Conservation (phyloP, 2,888 invertebrate species). For the Taenaris catops region DNA sequence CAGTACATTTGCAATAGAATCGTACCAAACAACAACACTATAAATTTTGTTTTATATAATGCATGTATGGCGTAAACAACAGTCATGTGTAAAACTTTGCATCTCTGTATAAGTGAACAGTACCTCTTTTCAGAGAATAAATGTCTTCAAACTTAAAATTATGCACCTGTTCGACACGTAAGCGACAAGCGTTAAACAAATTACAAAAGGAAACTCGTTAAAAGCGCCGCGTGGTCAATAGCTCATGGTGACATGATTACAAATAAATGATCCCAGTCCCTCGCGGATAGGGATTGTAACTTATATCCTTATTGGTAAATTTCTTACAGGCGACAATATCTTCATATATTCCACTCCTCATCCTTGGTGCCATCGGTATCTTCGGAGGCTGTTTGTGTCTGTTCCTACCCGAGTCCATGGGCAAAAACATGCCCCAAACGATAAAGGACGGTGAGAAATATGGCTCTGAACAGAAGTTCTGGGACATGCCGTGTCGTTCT, state of each 20-base stretch:
- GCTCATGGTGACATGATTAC: slow-evolving; percentile 42
- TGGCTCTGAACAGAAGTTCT: slow-evolving; percentile 88
- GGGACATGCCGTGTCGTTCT: slow-evolving; percentile 89
- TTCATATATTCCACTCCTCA: slow-evolving; percentile 85
- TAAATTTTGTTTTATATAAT: too few relatives aligned
- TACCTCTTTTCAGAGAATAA: too few relatives aligned
- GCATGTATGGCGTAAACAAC: too few relatives aligned
- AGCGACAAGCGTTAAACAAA: slow-evolving; percentile 27
- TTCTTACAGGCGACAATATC: slow-evolving; percentile 83
- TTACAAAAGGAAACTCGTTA: slow-evolving; percentile 35
- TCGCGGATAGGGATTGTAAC: too few relatives aligned
- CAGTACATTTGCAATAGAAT: too few relatives aligned
- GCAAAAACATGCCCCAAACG: slow-evolving; percentile 90
- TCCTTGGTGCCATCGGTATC: slow-evolving; percentile 87
- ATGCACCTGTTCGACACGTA: slow-evolving; percentile 8
- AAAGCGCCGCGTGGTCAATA: slow-evolving; percentile 30
- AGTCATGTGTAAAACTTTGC: too few relatives aligned
- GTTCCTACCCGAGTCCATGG: slow-evolving; percentile 91
- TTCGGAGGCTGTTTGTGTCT: slow-evolving; percentile 86
- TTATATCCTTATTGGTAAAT: too few relatives aligned
- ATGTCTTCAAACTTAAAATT: too few relatives aligned
- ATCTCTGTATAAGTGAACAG: too few relatives aligned
- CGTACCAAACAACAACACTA: too few relatives aligned
- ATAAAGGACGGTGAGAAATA: slow-evolving; percentile 91
- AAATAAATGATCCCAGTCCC: too few relatives aligned